Evolutionary conservation across 2,888 invertebrate species (phyloP).

Genomic region (Phyto melanocephala): DNA sequence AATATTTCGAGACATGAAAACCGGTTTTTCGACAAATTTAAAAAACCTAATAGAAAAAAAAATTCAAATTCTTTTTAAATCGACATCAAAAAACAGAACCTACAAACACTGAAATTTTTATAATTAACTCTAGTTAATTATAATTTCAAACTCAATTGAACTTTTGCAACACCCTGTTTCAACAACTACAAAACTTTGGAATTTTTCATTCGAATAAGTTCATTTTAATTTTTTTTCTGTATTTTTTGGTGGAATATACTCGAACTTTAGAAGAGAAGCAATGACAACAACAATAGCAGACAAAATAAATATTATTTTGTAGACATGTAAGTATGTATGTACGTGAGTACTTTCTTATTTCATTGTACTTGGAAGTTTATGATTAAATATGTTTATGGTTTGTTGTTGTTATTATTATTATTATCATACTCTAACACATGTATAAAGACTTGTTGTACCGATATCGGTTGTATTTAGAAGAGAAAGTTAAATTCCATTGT

Average conservation of each 20-base stretch:
- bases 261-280: slow-evolving; percentile 13
- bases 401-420: neutral
- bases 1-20: too few relatives aligned
- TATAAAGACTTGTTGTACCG: slow-evolving; percentile 14
- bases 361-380: neutral
- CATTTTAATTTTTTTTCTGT: neutral
- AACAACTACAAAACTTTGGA: neutral
- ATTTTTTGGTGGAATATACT: slow-evolving; percentile 3
- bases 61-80: too few relatives aligned
- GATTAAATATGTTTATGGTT: slow-evolving; percentile 1
- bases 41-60: too few relatives aligned
- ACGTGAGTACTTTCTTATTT: neutral
- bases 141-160: too few relatives aligned
- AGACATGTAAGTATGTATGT: neutral
- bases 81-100: too few relatives aligned
- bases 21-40: too few relatives aligned
- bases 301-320: neutral
- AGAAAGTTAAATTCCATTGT: slow-evolving; percentile 75
- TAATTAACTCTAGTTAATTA: too few relatives aligned
- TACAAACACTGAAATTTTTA: too few relatives aligned
- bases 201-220: slow-evolving; percentile 26
- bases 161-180: neutral
- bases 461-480: slow-evolving; percentile 71
- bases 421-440: neutral
- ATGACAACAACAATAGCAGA: neutral